Evolutionary conservation across 2,797 vertebrate species (phyloP).

Genomic region (Streptopelia turtur): DNA sequence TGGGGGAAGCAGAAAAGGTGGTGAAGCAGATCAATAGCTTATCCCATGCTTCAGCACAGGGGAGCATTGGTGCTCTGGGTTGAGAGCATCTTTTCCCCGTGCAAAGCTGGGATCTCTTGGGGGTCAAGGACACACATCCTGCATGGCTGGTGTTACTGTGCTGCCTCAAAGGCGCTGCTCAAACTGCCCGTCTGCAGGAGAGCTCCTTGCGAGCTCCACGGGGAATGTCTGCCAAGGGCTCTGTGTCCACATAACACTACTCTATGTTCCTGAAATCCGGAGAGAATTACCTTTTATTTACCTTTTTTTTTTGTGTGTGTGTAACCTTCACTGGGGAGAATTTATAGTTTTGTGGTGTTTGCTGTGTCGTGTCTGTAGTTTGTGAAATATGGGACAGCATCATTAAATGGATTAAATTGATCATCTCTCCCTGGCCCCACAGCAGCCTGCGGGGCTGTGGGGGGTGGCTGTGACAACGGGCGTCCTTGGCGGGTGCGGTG

Average conservation of each 20-base stretch:
- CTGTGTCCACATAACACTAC: rapidly evolving
- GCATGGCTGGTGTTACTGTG: rapidly evolving
- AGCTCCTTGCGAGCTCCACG: rapidly evolving
- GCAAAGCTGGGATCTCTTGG: background rate
- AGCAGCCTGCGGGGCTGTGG: background rate
- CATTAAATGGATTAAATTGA: constrained; percentile 11
- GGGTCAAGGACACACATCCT: background rate
- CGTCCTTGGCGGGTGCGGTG: rapidly evolving
- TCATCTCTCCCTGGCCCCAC: background rate
- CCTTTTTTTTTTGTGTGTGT: background rate
- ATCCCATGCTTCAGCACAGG: background rate
- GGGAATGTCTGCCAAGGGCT: background rate
- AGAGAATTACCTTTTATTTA: background rate
- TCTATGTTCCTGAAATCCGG: background rate
- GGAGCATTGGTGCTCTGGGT: background rate
- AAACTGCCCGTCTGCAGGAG: background rate
- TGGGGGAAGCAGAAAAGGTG: background rate
- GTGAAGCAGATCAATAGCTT: background rate
- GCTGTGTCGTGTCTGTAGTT: background rate
- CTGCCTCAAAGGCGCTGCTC: background rate
- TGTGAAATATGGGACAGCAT: background rate
- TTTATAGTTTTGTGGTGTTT: background rate
- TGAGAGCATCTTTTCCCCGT: background rate
- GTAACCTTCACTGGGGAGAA: background rate
- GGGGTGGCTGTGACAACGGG: background rate